These are phyloP conservation scores for Horisme vitalbata DNA, from an alignment of 2,888 invertebrate species.

Conservation along the genomic window DNA sequence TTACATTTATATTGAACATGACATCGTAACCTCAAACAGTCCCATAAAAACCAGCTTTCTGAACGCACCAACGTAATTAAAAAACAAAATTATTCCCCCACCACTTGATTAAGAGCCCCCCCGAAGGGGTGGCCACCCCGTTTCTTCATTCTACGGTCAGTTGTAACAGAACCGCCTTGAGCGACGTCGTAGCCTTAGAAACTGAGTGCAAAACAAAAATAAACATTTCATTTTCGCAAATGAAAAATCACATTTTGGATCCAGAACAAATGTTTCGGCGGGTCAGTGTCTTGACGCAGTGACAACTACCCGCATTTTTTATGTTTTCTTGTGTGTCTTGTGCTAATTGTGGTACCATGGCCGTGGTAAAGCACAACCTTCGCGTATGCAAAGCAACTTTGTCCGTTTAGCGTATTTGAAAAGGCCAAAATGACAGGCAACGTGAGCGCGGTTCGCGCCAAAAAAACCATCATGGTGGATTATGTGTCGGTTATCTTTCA, in stretches of 20 bases:
- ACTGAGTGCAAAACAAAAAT: slow-evolving; percentile 77
- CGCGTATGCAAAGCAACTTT: slow-evolving; percentile 43
- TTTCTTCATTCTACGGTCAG: slow-evolving; percentile 77
- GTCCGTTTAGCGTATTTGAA: slow-evolving; percentile 22
- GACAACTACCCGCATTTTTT: slow-evolving; percentile 6
- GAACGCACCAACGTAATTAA: slow-evolving; percentile 77
- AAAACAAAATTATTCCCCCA: slow-evolving; percentile 79
- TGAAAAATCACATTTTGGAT: slow-evolving; percentile 5
- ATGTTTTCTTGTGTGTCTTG: slow-evolving; percentile 27
- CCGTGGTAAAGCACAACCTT: slow-evolving; percentile 56
- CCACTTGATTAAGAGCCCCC: slow-evolving; percentile 66
- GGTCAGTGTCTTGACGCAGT: background rate
- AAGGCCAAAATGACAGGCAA: slow-evolving; percentile 61
- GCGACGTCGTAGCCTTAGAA: slow-evolving; percentile 76
- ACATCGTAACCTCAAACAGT: slow-evolving; percentile 35
- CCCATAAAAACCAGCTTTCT: slow-evolving; percentile 42
- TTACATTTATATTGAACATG: slow-evolving; percentile 30
- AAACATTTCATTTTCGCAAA: slow-evolving; percentile 55
- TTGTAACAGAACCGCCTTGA: slow-evolving; percentile 67
- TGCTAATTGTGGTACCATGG: slow-evolving; percentile 52
- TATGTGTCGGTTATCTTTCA: slow-evolving; percentile 62
- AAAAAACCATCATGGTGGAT: slow-evolving; percentile 67
- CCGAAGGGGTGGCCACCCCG: slow-evolving; percentile 46
- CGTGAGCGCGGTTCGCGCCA: slow-evolving; percentile 72
- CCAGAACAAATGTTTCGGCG: background rate